These are phyloP conservation scores for Caenorhabditis latens DNA, from an alignment of 1,140 invertebrate species.

Conservation along the genomic window DNA sequence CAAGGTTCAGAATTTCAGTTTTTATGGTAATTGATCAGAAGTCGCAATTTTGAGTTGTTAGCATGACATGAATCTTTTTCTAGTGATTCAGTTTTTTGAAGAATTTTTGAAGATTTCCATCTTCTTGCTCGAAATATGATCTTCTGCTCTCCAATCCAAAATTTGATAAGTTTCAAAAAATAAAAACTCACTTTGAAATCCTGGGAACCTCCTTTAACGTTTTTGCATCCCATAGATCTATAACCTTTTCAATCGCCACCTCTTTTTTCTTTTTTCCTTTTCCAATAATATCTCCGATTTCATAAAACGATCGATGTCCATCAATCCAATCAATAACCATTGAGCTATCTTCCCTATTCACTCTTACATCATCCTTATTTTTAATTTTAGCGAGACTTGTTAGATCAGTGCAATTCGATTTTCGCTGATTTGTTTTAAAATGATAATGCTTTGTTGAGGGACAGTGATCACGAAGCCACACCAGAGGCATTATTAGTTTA, in stretches of 20 bases:
- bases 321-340: conserved; percentile 57
- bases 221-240: conserved; percentile 1
- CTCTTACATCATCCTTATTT: background rate
- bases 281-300: conserved; percentile 39
- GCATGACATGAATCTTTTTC: too few species aligned
- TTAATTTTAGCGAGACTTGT: background rate
- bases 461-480: conserved; percentile 76
- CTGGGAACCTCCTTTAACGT: background rate
- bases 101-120: background rate
- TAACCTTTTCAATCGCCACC: background rate
- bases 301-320: conserved; percentile 39
- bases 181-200: background rate
- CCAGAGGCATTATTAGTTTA: conserved; percentile 67
- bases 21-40: too few species aligned
- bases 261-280: background rate
- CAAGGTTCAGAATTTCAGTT: too few species aligned
- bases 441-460: conserved; percentile 5
- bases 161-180: background rate
- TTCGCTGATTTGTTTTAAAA: conserved; percentile 70
- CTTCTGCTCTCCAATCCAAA: background rate
- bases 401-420: conserved; percentile 54
- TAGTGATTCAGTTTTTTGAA: too few species aligned
- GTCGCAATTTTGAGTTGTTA: too few species aligned
- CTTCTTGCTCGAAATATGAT: too few species aligned
- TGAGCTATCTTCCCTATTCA: conserved; percentile 66